These are phyloP conservation scores for Harpalus rubripes DNA, from an alignment of 2,888 invertebrate genomes.

Conservation along the genomic window DNA sequence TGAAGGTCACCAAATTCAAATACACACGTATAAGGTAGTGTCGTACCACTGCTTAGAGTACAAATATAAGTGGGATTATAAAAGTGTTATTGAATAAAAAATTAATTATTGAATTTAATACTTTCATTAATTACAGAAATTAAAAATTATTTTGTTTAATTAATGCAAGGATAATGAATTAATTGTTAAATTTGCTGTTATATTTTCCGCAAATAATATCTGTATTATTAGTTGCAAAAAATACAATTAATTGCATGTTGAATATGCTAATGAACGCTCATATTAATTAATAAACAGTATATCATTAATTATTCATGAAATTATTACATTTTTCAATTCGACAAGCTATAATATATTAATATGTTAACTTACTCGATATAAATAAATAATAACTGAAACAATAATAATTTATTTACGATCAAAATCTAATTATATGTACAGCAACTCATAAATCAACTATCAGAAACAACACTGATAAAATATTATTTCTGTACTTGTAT, in stretches of 20 bases:
- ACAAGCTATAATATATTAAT: conserved; percentile 3
- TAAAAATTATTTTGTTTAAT: background rate
- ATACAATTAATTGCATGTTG: background rate
- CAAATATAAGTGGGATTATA: no score
- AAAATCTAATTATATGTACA: conserved; percentile 42
- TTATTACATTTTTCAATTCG: conserved; percentile 14
- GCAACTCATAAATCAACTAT: conserved; percentile 8
- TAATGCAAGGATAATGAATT: background rate
- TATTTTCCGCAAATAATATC: background rate
- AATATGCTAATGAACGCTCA: conserved; percentile 5
- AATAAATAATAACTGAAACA: conserved; percentile 36
- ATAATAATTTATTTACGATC: conserved; percentile 43
- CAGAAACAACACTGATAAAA: conserved; percentile 12
- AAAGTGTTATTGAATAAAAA: no score
- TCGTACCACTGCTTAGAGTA: no score
- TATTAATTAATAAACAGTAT: conserved; percentile 1
- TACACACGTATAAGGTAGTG: no score
- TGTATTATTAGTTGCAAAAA: background rate
- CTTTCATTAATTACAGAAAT: background rate
- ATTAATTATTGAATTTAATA: background rate
- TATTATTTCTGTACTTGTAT: conserved; percentile 23
- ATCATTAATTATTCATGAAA: conserved; percentile 13
- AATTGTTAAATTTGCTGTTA: background rate
- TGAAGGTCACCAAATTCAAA: no score
- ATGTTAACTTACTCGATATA: conserved; percentile 24